Evolutionary conservation across 2,888 invertebrate genomes (phyloP).

Genomic region (Lamellibrachia satsuma): DNA sequence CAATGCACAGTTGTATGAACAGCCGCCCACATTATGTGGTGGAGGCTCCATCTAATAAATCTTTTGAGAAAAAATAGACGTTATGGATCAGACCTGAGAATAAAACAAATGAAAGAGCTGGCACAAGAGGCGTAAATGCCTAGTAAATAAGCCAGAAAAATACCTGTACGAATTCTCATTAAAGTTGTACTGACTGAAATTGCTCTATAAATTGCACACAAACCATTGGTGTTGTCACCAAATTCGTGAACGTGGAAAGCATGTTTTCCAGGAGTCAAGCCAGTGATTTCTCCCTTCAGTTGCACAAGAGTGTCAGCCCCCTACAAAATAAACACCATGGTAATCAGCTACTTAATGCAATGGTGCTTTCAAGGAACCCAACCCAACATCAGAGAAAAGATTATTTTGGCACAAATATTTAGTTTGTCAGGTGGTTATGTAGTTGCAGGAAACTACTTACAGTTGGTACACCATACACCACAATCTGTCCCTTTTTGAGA

Average conservation of each 20-base stretch:
- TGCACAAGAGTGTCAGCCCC: constrained; percentile 54
- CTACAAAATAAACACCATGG: constrained; percentile 37
- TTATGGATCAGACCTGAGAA: not conserved
- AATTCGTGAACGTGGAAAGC: constrained; percentile 97
- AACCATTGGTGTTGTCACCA: constrained; percentile 88
- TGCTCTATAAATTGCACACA: constrained; percentile 21
- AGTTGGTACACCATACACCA: no score
- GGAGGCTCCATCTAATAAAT: not conserved
- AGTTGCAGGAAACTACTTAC: no score
- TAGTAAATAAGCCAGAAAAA: not conserved
- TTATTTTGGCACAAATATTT: no score
- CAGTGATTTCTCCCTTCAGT: constrained; percentile 83
- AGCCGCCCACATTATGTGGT: not conserved
- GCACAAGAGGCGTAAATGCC: not conserved
- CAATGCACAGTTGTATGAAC: no score
- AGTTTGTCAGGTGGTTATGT: no score
- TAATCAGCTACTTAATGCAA: not conserved
- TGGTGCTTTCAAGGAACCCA: constrained; percentile 43
- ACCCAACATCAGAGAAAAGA: no score
- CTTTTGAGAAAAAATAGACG: not conserved
- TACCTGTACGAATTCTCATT: not conserved
- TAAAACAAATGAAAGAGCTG: not conserved
- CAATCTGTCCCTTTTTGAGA: no score
- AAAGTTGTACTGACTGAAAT: not conserved
- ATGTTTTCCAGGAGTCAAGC: constrained; percentile 80